Conservation (phyloP, 2,888 invertebrate species). For the Lathronympha strigana region DNA sequence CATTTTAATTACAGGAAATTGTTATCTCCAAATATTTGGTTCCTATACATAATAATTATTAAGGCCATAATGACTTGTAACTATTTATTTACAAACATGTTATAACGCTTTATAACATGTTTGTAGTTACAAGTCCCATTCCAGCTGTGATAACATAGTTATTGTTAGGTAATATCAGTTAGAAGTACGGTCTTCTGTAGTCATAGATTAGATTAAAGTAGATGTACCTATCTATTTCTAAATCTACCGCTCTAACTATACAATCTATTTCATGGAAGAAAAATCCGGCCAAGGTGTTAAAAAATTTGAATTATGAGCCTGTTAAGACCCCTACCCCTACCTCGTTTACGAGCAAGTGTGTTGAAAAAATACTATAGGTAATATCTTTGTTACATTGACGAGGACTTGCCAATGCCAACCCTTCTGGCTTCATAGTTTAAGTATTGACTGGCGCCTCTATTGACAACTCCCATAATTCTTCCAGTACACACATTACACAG, state of each 20-base stretch:
- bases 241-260: neutral
- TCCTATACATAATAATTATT: too few species aligned
- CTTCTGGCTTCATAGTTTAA: neutral
- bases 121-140: neutral
- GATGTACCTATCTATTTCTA: neutral
- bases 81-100: too few species aligned
- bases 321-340: too few species aligned
- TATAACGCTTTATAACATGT: too few species aligned
- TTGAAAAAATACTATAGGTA: too few species aligned
- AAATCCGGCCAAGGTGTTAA: too few species aligned
- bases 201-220: conserved; percentile 17
- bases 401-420: too few species aligned
- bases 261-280: too few species aligned
- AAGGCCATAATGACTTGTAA: too few species aligned
- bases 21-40: neutral
- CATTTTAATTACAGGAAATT: conserved; percentile 25
- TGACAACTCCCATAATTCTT: conserved; percentile 7
- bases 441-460: conserved; percentile 16
- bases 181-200: conserved; percentile 15
- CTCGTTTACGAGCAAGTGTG: too few species aligned
- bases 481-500: conserved; percentile 52
- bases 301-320: too few species aligned
- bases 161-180: conserved; percentile 48
- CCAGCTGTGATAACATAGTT: conserved; percentile 58
- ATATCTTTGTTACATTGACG: too few species aligned